Conservation (phyloP, 2,113 vertebrate genomes). For the Saccopteryx bilineata region DNA sequence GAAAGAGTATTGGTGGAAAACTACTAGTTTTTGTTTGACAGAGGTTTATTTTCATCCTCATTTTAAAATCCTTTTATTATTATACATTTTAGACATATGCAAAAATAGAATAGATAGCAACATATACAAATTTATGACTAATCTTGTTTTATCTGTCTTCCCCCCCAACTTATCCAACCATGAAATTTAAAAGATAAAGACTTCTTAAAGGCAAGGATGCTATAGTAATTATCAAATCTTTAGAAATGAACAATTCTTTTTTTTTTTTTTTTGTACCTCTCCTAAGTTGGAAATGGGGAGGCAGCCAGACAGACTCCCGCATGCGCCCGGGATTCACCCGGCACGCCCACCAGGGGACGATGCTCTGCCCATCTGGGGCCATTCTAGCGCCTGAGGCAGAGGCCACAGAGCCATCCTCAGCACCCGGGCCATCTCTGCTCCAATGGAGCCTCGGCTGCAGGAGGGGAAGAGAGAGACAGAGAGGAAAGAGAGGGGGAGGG, state of each 20-base stretch:
- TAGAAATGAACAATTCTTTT: background rate
- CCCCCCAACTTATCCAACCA: background rate
- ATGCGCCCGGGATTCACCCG: too few species aligned
- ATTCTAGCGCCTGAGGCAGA: too few species aligned
- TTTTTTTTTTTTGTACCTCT: too few species aligned
- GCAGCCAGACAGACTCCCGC: too few species aligned
- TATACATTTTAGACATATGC: background rate
- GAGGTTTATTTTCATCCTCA: constrained; percentile 10
- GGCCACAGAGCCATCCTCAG: too few species aligned
- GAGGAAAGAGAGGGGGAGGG: too few species aligned
- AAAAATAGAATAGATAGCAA: background rate
- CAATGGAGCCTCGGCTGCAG: too few species aligned
- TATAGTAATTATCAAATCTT: background rate
- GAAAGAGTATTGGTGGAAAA: constrained; percentile 7
- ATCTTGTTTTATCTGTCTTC: background rate
- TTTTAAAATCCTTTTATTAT: background rate
- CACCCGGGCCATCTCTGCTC: too few species aligned
- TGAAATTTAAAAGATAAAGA: constrained; percentile 24
- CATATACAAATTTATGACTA: background rate
- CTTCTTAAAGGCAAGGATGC: background rate
- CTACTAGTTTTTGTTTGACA: constrained; percentile 18
- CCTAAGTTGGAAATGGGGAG: too few species aligned
- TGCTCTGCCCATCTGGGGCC: too few species aligned
- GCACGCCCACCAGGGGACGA: too few species aligned
- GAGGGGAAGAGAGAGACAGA: too few species aligned